Percentiles rank a stretch among this genome's conserved stretches.
Conservation (phyloP, 2,113 vertebrate genomes). For the Emydocephalus ijimae region DNA sequence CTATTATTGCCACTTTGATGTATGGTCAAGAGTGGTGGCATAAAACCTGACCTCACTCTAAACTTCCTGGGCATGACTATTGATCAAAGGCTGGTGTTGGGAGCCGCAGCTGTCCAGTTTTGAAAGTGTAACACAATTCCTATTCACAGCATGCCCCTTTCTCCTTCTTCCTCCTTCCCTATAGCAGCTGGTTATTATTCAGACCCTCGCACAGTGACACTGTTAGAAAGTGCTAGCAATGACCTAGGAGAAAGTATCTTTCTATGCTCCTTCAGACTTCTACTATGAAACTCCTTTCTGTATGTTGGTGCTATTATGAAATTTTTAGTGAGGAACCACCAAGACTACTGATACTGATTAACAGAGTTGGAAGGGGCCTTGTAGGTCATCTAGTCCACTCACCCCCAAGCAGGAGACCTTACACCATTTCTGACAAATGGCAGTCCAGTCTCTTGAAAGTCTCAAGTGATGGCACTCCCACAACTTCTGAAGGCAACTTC, state of each 20-base stretch:
- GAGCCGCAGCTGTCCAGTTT: conserved; percentile 34
- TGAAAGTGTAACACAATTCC: conserved; percentile 42
- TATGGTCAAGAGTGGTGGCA: conserved; percentile 6
- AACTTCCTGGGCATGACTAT: conserved; percentile 45
- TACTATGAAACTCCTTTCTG: background rate
- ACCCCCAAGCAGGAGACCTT: no score
- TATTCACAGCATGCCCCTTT: conserved; percentile 7
- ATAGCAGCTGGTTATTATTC: conserved; percentile 30
- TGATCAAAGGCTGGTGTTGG: conserved; percentile 46
- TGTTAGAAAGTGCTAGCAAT: background rate
- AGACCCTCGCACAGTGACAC: conserved; percentile 18
- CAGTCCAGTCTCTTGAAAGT: no score
- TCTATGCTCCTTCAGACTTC: background rate
- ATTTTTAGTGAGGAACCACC: background rate
- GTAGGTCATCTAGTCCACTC: no score
- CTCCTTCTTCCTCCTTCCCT: conserved; percentile 13
- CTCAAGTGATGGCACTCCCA: no score
- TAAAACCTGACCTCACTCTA: conserved; percentile 47
- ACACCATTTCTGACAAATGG: no score
- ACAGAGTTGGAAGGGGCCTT: no score
- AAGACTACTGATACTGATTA: no score
- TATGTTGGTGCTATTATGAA: background rate
- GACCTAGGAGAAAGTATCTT: background rate
- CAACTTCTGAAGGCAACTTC: no score
- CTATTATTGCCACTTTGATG: conserved; percentile 53